Evolutionary conservation across 2,888 invertebrate genomes (phyloP), one percentile per base, ranked within the genome.

Genomic region (Lydus trimaculatus): DNA sequence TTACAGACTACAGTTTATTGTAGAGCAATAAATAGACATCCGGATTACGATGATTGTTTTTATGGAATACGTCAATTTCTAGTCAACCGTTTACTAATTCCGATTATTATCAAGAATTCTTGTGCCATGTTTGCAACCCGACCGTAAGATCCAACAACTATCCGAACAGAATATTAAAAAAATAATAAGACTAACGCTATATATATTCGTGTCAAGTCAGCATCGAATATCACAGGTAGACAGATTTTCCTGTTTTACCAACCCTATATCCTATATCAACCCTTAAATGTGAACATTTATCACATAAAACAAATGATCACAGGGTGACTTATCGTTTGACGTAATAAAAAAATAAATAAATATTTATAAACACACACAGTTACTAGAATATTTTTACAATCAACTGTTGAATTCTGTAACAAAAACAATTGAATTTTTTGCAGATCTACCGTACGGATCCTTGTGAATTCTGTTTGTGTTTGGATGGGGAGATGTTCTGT

Each of bases 91-190:
- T 28, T 3, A 28, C 28, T 28, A 28, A 28, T 28, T 2, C 2
- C 28, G 28, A 28, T 28, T 4, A 28, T 4, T 3, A 28, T 4
- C 28, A 28, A 28, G n/a, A 28, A 28, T 28, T 28, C 2, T 28
- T 4, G 4, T 3, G 28, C 28, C n/a, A 4, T 28, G 2, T 28
- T 28, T 28, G 28, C 28, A 28, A 28, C 2, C 28, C 28, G 28
- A 28, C 2, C 28, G 28, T 28, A 28, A 28, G 4, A 28, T 28
- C 28, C 28, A 28, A 28, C 94, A 1, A 97, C 93, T 31, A 99
- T 87, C 80, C n/a, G 96, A 91, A 2, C 98, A 97, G 9, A 92
- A 90, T 0, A 94, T 94, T 98, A 99, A 98, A 82, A 98, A 99
- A 85, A 48, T 20, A 48, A 48, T 6, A 5, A 23, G n/a, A 52